phyloP scores from a whole-genome alignment of 2,888 invertebrate species.

The Amphipoea lucens region DNA sequence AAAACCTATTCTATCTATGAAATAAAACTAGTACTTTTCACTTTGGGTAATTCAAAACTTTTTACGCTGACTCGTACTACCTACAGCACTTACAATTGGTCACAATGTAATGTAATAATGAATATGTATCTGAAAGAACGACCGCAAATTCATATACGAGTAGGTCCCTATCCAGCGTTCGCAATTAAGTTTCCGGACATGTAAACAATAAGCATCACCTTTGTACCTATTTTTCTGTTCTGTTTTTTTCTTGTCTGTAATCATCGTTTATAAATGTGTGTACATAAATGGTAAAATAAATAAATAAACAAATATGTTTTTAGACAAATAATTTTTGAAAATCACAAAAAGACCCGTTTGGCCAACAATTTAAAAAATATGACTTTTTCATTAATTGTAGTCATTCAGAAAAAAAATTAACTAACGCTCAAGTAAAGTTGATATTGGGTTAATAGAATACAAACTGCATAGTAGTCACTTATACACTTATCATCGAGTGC shows the following conservation, averaged over 20 bases:
- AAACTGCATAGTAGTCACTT: background rate
- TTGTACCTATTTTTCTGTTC: too few relatives aligned
- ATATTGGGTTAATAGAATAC: background rate
- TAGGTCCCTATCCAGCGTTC: background rate
- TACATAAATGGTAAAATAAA: too few relatives aligned
- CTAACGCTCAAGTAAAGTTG: background rate
- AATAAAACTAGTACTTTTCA: background rate
- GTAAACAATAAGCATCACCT: background rate
- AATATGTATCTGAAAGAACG: background rate
- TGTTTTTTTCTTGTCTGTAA: too few relatives aligned
- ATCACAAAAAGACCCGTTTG: background rate
- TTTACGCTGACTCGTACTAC: background rate
- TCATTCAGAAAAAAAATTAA: background rate
- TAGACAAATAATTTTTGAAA: too few relatives aligned
- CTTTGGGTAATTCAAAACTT: background rate
- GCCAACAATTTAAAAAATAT: background rate
- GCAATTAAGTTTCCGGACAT: background rate
- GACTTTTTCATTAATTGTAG: background rate
- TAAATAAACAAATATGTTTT: too few relatives aligned
- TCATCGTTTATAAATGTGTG: too few relatives aligned
- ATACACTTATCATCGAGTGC: conserved; percentile 19
- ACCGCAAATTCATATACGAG: background rate
- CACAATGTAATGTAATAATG: too few relatives aligned
- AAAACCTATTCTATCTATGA: background rate
- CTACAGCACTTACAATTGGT: too few relatives aligned